phyloP scores from a whole-genome alignment of 1,140 invertebrate genomes.

The Adelges cooleyi region DNA sequence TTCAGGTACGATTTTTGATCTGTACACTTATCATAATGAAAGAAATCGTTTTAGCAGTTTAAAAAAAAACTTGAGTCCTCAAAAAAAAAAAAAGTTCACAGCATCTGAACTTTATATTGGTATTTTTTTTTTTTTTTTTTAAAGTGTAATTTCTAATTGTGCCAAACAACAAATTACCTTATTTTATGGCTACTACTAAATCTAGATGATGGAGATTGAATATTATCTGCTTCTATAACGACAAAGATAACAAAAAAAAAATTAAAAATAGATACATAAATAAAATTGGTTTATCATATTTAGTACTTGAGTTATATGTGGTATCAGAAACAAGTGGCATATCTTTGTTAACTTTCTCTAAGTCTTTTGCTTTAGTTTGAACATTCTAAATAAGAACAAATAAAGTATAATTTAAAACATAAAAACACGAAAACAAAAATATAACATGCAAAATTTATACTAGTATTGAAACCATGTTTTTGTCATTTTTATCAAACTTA shows the following conservation, averaged over 20 bases:
- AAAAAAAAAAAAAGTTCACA: no score
- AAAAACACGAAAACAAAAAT: background rate
- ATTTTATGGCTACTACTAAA: slow-evolving; percentile 19
- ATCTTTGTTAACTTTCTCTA: slow-evolving; percentile 4
- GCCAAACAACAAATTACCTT: slow-evolving; percentile 21
- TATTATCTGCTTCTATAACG: slow-evolving; percentile 12
- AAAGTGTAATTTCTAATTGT: no score
- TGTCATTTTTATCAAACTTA: background rate
- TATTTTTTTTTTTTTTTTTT: no score
- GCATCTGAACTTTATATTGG: no score
- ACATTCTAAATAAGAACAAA: background rate
- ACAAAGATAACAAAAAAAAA: no score
- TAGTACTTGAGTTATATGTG: slow-evolving; percentile 17
- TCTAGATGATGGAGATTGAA: slow-evolving; percentile 10
- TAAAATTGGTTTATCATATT: no score
- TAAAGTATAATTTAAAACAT: background rate
- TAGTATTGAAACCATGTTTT: background rate
- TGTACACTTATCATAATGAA: no score
- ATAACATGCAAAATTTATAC: background rate
- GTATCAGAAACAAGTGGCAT: slow-evolving; percentile 21
- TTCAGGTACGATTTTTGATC: no score
- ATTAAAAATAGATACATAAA: no score
- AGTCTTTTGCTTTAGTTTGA: background rate
- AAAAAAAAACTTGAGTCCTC: no score
- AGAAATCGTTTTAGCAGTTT: no score